Evolutionary conservation across 2,113 vertebrate species (phyloP).

Genomic region (Pedionomus torquatus): DNA sequence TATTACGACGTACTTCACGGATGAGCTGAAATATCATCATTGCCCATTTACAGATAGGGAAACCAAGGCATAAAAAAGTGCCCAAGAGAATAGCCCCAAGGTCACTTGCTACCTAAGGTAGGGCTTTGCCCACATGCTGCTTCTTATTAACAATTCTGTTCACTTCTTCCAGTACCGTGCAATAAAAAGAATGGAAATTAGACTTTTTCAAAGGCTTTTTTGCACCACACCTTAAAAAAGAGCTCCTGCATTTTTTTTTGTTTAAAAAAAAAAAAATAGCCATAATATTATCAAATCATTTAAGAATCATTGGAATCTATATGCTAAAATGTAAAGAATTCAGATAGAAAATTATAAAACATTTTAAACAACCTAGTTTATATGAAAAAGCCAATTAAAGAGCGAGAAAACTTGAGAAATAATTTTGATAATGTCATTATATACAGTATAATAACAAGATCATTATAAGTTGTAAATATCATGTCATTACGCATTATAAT

Average conservation of each 20-base stretch:
- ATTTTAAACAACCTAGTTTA: conserved; percentile 61
- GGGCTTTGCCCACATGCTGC: conserved; percentile 51
- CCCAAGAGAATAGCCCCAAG: conserved; percentile 36
- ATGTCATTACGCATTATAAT: conserved; percentile 69
- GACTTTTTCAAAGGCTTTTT: conserved; percentile 62
- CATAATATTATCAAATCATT: conserved; percentile 57
- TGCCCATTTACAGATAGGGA: not conserved
- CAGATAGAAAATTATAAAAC: conserved; percentile 30
- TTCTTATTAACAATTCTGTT: conserved; percentile 54
- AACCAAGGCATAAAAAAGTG: conserved; percentile 10
- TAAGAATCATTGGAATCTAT: conserved; percentile 46
- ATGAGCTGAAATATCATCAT: conserved; percentile 11
- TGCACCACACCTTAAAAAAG: conserved; percentile 67
- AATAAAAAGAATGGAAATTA: conserved; percentile 74
- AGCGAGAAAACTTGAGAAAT: conserved; percentile 57
- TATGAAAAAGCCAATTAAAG: conserved; percentile 59
- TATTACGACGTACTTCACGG: conserved; percentile 16
- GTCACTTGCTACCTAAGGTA: conserved; percentile 46
- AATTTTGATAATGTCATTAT: conserved; percentile 68
- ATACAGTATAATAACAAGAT: conserved; percentile 64
- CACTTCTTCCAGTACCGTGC: conserved; percentile 54
- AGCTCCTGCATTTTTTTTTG: conserved; percentile 46
- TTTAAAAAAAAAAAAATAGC: conserved; percentile 55
- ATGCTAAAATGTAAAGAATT: conserved; percentile 39
- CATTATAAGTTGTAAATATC: conserved; percentile 70